Conservation (phyloP, 2,888 invertebrate species). For the Chloroclysta siterata region DNA sequence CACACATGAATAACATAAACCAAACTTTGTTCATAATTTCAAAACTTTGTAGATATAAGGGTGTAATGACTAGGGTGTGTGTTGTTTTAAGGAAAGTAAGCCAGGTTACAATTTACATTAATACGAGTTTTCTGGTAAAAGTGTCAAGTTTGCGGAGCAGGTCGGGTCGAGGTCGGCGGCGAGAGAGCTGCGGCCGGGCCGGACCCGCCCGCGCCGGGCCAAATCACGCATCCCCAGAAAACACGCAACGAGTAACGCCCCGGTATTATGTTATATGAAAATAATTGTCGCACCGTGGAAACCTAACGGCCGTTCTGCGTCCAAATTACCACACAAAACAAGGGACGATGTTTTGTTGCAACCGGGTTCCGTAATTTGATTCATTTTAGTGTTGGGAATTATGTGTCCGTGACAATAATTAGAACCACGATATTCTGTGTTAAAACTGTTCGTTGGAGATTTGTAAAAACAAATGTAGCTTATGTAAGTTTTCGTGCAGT, state of each 20-base stretch:
- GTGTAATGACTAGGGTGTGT: conserved; percentile 55
- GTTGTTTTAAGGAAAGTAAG: conserved; percentile 57
- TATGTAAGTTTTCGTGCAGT: neutral
- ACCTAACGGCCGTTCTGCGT: conserved; percentile 57
- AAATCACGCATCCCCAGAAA: conserved; percentile 72
- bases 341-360: conserved; percentile 65
- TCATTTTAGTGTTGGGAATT: conserved; percentile 62
- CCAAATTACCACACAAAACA: conserved; percentile 69
- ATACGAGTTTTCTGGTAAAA: conserved; percentile 64
- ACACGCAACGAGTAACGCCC: conserved; percentile 67
- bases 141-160: conserved; percentile 53
- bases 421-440: too few relatives aligned
- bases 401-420: neutral
- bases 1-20: conserved; percentile 37
- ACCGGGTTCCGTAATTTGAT: conserved; percentile 71
- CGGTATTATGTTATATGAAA: conserved; percentile 78
- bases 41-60: conserved; percentile 46
- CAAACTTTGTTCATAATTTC: conserved; percentile 42
- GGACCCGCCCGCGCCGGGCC: conserved; percentile 46
- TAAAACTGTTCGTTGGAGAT: conserved; percentile 7
- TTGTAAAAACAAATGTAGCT: conserved; percentile 2
- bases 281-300: conserved; percentile 74
- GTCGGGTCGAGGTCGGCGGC: conserved; percentile 45
- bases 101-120: conserved; percentile 71
- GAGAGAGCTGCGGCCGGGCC: conserved; percentile 37